Evolutionary conservation across 64 coral and sea anemone genomes (phyloP), one percentile per base, ranked within the genome.

Genomic region (Montipora capricornis): DNA sequence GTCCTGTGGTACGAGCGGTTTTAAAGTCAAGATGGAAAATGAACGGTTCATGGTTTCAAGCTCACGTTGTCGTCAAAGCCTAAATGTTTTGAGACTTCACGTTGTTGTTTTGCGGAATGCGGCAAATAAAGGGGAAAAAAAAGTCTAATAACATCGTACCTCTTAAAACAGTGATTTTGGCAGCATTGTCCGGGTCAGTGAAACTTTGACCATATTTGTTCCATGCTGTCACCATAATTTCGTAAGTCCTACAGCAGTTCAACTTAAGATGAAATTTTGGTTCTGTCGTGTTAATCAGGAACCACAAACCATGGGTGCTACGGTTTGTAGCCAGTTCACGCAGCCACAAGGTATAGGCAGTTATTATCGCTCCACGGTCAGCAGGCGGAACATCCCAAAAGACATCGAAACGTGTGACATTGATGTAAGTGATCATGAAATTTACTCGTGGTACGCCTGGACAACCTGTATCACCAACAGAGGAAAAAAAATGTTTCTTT

Each of bases 201-300:
- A 62, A 59, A 16, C 80, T 82, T 12, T 20, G 53, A 64, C 80
- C 53, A 29, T 82, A 61, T 62, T 6, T 62, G 13, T 82, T 82
- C 80, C 80, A 82, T 14, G 80, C 80, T 61, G 58, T 82, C 1
- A 82, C 80, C 80, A 82, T 82, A 22, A 82, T 62, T 11, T 82
- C 80, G 50, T 82, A 82, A 15, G 80, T 66, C 37, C 2, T 15
- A 44, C 80, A 82, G 29, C 80, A 82, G 9, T 82, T 64, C 0
- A 82, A 26, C 24, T 37, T 82, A 5, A 82, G 2, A 16, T 0
- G 60, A 29, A 13, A 66, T 4, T 14, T 61, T 20, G 24, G 59
- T 12, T 64, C 11, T 64, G 80, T 82, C 8, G 57, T 58, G 62
- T 82, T 82, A 13, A 82, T 11, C 60, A 10, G 44, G 5, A 29